Conservation (phyloP, 2,113 vertebrate genomes). For the Cairina moschata region DNA sequence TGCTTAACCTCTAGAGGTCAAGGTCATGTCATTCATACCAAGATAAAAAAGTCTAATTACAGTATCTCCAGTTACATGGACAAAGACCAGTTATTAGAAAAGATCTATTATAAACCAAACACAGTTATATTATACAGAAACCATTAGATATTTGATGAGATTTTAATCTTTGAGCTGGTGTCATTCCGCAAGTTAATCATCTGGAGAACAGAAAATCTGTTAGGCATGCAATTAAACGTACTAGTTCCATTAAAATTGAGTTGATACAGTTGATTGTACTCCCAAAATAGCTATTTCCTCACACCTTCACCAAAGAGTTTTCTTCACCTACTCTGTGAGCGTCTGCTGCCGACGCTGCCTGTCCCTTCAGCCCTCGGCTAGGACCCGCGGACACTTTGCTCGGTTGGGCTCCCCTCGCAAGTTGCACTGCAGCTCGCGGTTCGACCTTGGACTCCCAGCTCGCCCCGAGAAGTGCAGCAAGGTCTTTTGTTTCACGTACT, state of each 20-base stretch:
- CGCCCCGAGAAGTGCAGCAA: constrained; percentile 11
- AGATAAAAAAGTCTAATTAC: neutral
- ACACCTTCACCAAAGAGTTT: constrained; percentile 1
- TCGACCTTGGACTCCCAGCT: constrained; percentile 75
- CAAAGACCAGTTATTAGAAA: neutral
- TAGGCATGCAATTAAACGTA: constrained; percentile 45
- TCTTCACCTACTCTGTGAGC: neutral
- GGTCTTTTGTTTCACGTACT: constrained; percentile 65
- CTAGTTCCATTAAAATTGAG: constrained; percentile 33
- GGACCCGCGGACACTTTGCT: neutral
- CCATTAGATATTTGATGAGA: constrained; percentile 50
- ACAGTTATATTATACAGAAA: constrained; percentile 36
- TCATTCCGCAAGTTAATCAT: constrained; percentile 51
- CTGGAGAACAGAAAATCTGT: constrained; percentile 48
- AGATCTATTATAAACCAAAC: constrained; percentile 42
- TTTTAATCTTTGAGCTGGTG: constrained; percentile 44
- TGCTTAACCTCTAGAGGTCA: constrained; percentile 33
- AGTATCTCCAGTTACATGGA: neutral
- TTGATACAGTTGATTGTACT: constrained; percentile 24
- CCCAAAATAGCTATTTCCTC: constrained; percentile 52
- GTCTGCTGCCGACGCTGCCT: constrained; percentile 10
- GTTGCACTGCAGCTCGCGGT: constrained; percentile 59
- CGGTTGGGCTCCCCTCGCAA: neutral
- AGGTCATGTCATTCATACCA: constrained; percentile 16
- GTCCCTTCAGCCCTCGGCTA: neutral